Conservation (phyloP, 2,113 vertebrate genomes). For the Psilopsiagon aymara region DNA sequence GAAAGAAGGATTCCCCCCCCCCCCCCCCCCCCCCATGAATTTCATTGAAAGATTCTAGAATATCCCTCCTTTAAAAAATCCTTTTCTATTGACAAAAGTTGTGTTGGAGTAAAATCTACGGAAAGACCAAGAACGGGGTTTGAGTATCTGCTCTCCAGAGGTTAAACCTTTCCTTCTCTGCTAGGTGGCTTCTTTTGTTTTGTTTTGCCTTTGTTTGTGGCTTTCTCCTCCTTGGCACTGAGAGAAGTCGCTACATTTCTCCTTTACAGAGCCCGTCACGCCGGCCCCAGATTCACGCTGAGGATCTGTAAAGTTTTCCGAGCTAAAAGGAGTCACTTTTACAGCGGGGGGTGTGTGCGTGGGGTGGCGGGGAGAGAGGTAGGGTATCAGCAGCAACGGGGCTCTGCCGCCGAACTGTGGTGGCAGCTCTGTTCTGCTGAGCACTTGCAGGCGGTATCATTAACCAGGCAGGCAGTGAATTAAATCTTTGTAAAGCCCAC, state of each 20-base stretch:
- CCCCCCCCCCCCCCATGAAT: neutral
- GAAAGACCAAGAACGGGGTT: neutral
- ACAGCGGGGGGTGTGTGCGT: neutral
- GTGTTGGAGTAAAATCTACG: neutral
- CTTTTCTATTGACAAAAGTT: neutral
- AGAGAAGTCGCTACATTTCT: conserved; percentile 19
- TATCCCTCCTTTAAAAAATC: neutral
- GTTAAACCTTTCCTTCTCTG: neutral
- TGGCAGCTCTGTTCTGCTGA: neutral
- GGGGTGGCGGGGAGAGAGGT: neutral
- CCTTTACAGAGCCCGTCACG: neutral
- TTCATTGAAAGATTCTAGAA: neutral
- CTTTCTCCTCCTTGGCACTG: neutral
- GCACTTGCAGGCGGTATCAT: conserved; percentile 60
- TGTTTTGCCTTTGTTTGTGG: neutral
- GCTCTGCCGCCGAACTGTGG: neutral
- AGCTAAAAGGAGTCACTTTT: neutral
- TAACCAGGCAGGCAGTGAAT: conserved; percentile 49
- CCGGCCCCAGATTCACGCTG: neutral
- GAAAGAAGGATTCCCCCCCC: neutral
- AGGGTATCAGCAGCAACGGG: neutral
- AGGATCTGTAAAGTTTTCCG: neutral
- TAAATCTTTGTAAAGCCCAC: conserved; percentile 46
- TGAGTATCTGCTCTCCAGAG: neutral
- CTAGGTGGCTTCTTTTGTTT: conserved; percentile 16